phyloP scores from a whole-genome alignment of 2,888 invertebrate genomes.

The Eugnorisma glareosa region DNA sequence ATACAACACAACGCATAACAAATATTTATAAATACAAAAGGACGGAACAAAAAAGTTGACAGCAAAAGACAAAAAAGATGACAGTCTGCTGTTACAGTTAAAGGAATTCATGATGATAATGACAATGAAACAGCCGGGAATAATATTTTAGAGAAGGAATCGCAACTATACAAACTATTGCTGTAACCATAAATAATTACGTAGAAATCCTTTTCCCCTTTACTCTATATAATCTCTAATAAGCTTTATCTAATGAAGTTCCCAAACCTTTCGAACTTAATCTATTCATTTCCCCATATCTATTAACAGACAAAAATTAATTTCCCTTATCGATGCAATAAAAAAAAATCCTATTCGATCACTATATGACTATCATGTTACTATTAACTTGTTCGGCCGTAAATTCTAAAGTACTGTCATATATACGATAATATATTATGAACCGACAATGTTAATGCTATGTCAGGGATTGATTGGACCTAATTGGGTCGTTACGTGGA shows the following conservation, averaged over 20 bases:
- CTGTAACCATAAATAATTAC: background rate
- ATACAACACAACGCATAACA: no score
- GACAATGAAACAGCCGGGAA: background rate
- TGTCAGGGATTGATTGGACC: slow-evolving; percentile 87
- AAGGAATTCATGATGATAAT: background rate
- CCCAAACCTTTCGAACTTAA: slow-evolving; percentile 23
- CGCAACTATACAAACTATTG: background rate
- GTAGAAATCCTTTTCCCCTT: background rate
- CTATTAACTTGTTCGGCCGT: slow-evolving; percentile 74
- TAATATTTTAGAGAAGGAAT: background rate
- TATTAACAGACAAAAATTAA: slow-evolving; percentile 71
- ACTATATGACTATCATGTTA: slow-evolving; percentile 74
- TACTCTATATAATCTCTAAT: background rate
- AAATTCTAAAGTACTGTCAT: slow-evolving; percentile 81
- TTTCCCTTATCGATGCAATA: slow-evolving; percentile 75
- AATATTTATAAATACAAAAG: no score
- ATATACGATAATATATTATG: slow-evolving; percentile 79
- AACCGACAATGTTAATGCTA: slow-evolving; percentile 81
- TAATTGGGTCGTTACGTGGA: slow-evolving; percentile 87
- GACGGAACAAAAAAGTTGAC: background rate
- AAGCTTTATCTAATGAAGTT: slow-evolving; percentile 19
- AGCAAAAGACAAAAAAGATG: no score
- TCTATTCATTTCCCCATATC: slow-evolving; percentile 48
- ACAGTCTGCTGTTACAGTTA: no score
- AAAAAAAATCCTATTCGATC: slow-evolving; percentile 76